Base-by-base conservation (phyloP, 2,888 invertebrate genomes). In the Pegoplata infirma region DNA sequence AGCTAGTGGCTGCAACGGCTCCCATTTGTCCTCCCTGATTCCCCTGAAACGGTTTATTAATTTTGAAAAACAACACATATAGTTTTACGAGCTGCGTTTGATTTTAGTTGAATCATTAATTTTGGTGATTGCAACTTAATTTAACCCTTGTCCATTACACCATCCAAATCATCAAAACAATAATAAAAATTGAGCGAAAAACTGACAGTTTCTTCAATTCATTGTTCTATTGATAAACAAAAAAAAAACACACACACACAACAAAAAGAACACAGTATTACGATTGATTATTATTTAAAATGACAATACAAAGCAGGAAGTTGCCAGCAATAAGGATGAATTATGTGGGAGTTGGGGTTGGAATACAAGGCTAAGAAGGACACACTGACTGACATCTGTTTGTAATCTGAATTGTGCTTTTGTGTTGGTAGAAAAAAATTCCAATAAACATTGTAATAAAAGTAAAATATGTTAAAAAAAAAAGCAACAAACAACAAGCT, bases 401-500 rank as follows among this genome's bases (percentile, higher is more conserved):
- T 46, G 21, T 21, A 21, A n/a, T n/a, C n/a, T n/a, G n/a, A 47
- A 61, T 40, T 44, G 44, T 7, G 32, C 44, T 21, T 61, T 61
- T 16, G 28, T 53, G 44, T 61, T 46, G 44, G n/a, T n/a, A n/a
- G n/a, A n/a, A 32, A 61, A 40, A 32, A 32, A 21, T 73, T 73
- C 58, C 56, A 55, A 64, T 64, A 73, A 64, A 64, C 56, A 49
- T 73, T 64, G 40, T 64, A 73, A 49, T 49, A 17, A 56, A 64
- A 73, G 19, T 44, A 28, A 46, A 46, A 14, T 19, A 21, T 32
- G 32, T 61, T 21, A 17, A 25, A 47, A 36, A 49, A 17, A 25
- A 47, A 36, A 49, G 25, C 58, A 49, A 44, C 7, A n/a, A n/a
- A n/a, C n/a, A n/a, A 44, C 16, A 51, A 46, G 28, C 25, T 55